Conservation (phyloP, 2,888 invertebrate species). For the Trichogramma dendrolimi region DNA sequence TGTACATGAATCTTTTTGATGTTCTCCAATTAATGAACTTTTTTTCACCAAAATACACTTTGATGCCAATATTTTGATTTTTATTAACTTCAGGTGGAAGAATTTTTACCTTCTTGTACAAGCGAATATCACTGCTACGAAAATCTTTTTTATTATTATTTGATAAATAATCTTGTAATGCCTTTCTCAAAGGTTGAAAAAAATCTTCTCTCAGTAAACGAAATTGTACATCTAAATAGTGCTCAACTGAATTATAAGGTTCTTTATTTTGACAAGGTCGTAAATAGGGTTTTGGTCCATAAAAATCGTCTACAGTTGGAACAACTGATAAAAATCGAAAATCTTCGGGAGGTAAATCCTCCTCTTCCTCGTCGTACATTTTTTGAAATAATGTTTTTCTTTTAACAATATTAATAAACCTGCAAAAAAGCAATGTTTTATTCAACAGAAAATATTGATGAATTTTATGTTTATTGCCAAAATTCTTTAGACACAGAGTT, state of each 20-base stretch:
- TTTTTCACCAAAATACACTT: background rate
- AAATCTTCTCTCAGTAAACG: constrained; percentile 15
- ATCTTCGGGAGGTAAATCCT: constrained; percentile 10
- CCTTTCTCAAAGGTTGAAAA: constrained; percentile 8
- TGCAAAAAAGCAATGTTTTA: too few relatives aligned
- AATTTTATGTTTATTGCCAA: too few relatives aligned
- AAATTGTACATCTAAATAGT: constrained; percentile 19
- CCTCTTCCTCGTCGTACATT: background rate
- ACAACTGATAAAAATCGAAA: constrained; percentile 1
- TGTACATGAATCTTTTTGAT: constrained; percentile 5
- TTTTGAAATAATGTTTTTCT: too few relatives aligned
- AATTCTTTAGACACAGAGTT: too few relatives aligned
- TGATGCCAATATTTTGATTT: background rate
- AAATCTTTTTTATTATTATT: background rate
- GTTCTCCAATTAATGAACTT: constrained; percentile 3
- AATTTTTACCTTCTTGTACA: constrained; percentile 2
- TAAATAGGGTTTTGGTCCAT: background rate
- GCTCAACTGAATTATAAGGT: constrained; percentile 14
- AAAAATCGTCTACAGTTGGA: constrained; percentile 9
- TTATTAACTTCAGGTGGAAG: background rate
- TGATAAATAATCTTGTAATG: constrained; percentile 1
- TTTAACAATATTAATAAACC: too few relatives aligned
- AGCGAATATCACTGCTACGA: background rate
- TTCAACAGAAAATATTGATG: too few relatives aligned
- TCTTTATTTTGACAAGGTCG: constrained; percentile 5